Evolutionary conservation across 2,888 invertebrate species (phyloP).

Genomic region (Dorcus parallelipipedus): DNA sequence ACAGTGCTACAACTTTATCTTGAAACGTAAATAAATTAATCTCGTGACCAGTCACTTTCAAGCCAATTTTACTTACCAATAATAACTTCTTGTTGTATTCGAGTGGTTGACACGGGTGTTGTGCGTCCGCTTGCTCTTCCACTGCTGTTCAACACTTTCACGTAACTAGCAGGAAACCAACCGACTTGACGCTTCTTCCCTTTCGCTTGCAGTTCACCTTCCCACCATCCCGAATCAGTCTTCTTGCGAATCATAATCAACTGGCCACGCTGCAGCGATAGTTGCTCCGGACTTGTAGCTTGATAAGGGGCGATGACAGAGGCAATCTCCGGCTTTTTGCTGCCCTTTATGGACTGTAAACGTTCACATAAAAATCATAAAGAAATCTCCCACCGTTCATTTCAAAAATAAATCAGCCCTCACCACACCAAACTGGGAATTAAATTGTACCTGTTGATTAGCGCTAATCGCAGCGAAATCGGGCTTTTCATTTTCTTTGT

Average conservation of each 20-base stretch:
- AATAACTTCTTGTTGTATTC: constrained; percentile 58
- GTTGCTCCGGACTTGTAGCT: constrained; percentile 87
- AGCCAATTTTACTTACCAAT: constrained; percentile 36
- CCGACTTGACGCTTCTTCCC: constrained; percentile 91
- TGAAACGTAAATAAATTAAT: constrained; percentile 10
- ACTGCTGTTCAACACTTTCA: constrained; percentile 73
- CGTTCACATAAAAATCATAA: neutral
- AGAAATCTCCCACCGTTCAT: neutral
- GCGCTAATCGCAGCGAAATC: constrained; percentile 45
- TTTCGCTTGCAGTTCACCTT: constrained; percentile 92
- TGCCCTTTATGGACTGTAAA: constrained; percentile 56
- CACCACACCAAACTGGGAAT: neutral
- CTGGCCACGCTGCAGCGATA: constrained; percentile 87
- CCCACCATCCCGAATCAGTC: constrained; percentile 99
- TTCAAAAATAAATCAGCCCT: neutral
- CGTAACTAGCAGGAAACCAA: constrained; percentile 99
- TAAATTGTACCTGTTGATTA: constrained; percentile 36
- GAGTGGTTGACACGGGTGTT: constrained; percentile 68
- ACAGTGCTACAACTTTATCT: constrained; percentile 90
- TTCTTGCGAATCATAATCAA: constrained; percentile 95
- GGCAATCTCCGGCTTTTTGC: constrained; percentile 85
- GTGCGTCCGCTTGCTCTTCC: constrained; percentile 69
- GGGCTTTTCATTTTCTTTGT: constrained; percentile 47
- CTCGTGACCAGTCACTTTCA: neutral
- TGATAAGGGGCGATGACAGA: constrained; percentile 92